A percentile compares a stretch with the other conserved stretches of the same genome.
Conservation (phyloP, 2,797 vertebrate genomes). For the Numenius phaeopus region DNA sequence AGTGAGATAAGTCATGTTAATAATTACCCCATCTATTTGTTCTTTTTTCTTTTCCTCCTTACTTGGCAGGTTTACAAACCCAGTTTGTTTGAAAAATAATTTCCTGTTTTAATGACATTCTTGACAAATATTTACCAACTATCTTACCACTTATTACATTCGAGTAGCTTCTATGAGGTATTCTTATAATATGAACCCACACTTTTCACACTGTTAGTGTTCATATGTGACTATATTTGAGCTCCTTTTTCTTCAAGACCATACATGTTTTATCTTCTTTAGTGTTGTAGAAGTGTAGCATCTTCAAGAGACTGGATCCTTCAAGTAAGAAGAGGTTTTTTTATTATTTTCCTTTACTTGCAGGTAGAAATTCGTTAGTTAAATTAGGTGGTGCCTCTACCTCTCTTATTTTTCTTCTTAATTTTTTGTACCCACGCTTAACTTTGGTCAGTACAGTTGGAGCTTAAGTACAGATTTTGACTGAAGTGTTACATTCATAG, state of each 20-base stretch:
- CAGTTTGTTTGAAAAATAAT: background rate
- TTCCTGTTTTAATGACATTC: background rate
- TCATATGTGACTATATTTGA: background rate
- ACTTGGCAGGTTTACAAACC: background rate
- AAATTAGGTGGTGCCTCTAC: background rate
- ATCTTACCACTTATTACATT: background rate
- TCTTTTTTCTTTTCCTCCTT: background rate
- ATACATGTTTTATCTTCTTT: background rate
- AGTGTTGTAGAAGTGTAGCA: background rate
- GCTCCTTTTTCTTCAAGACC: background rate
- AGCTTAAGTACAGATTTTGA: background rate
- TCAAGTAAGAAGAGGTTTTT: background rate
- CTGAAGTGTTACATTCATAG: background rate
- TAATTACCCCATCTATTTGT: background rate
- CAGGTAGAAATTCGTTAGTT: background rate
- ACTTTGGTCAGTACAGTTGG: background rate
- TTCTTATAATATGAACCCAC: background rate
- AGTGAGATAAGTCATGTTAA: background rate
- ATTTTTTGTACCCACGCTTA: background rate
- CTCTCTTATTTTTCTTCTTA: background rate
- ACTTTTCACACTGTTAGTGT: background rate
- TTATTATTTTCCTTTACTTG: background rate
- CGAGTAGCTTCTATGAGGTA: background rate
- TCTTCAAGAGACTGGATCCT: background rate
- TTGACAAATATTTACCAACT: slow-evolving; percentile 9